These are phyloP conservation scores for Centrocercus urophasianus DNA, from an alignment of 2,113 vertebrate genomes.

Conservation along the genomic window DNA sequence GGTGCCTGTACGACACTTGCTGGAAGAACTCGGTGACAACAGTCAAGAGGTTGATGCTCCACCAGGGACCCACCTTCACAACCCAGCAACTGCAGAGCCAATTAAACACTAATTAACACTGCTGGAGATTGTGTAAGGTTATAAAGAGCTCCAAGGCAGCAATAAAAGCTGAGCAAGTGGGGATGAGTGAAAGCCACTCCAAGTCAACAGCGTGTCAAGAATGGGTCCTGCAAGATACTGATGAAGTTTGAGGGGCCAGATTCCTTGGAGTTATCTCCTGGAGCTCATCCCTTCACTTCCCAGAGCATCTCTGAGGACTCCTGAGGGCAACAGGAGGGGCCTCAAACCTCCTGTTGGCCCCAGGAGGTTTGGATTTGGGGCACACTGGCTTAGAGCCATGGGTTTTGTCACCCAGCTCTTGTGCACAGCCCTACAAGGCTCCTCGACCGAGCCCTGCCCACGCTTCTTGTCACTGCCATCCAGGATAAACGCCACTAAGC, in stretches of 20 bases:
- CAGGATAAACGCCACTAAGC: not conserved
- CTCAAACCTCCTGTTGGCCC: not conserved
- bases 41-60: not conserved
- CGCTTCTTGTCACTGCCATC: not conserved
- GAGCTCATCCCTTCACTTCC: not conserved
- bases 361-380: not conserved
- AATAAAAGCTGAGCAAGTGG: not conserved
- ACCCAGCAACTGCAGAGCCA: not conserved
- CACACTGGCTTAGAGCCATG: not conserved
- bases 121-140: not conserved
- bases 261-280: not conserved
- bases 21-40: not conserved
- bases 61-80: not conserved
- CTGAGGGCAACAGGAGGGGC: not conserved
- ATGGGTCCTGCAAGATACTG: not conserved
- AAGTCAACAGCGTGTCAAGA: not conserved
- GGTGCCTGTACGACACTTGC: not conserved
- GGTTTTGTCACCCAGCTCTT: not conserved
- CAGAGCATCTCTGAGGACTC: not conserved
- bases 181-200: not conserved
- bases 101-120: constrained; percentile 3
- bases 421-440: not conserved
- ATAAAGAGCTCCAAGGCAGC: not conserved
- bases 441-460: not conserved
- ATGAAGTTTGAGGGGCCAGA: not conserved